Conservation (phyloP, 2,113 vertebrate genomes). For the Sylvilagus bachmani region DNA sequence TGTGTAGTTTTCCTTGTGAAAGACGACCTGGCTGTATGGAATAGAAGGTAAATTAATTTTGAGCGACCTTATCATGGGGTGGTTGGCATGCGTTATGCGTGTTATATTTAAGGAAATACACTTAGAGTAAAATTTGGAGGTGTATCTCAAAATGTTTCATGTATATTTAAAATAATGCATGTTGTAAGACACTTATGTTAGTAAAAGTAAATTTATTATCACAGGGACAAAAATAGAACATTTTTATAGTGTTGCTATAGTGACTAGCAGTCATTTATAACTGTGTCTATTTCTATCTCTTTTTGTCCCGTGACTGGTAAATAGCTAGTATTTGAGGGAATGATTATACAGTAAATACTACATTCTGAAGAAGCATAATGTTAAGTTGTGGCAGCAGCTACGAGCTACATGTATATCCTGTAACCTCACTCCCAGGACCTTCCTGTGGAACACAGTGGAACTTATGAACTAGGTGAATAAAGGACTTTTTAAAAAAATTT, state of each 20-base stretch:
- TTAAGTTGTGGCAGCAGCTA: not conserved
- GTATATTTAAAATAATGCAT: slow-evolving; percentile 21
- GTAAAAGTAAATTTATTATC: slow-evolving; percentile 50
- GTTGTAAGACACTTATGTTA: slow-evolving; percentile 16
- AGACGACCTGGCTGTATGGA: not conserved
- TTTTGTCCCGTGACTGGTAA: slow-evolving; percentile 40
- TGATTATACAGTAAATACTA: not conserved
- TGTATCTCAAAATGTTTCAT: slow-evolving; percentile 9
- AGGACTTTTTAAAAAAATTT: not conserved
- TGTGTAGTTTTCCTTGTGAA: not conserved
- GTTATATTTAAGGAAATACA: not conserved
- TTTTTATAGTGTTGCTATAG: slow-evolving; percentile 57
- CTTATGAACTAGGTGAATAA: not conserved
- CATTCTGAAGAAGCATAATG: not conserved
- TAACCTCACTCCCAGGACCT: not conserved
- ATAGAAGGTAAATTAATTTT: not conserved
- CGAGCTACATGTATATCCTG: too few species aligned
- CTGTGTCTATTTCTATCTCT: slow-evolving; percentile 36
- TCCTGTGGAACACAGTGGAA: not conserved
- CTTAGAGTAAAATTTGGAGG: not conserved
- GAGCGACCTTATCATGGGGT: not conserved
- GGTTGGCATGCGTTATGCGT: not conserved
- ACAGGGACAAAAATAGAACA: slow-evolving; percentile 47
- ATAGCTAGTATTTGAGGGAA: not conserved
- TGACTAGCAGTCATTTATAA: slow-evolving; percentile 40